Percentiles rank a stretch among this genome's conserved stretches.
These are phyloP conservation scores for Azemiops feae DNA, from an alignment of 2,113 vertebrate species.

Conservation along the genomic window DNA sequence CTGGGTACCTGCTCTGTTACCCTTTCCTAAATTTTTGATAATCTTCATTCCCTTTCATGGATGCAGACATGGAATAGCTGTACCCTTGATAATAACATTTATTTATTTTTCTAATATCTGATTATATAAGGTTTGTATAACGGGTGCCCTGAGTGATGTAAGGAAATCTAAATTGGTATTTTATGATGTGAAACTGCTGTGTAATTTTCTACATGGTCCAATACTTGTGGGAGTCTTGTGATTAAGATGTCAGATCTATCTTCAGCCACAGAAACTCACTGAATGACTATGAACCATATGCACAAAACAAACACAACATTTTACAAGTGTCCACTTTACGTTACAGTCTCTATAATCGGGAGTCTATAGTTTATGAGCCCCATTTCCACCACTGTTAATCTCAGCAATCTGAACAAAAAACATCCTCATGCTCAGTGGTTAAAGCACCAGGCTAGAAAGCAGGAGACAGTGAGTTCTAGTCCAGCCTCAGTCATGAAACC, in stretches of 20 bases:
- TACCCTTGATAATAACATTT: neutral
- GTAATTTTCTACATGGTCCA: neutral
- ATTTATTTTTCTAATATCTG: neutral
- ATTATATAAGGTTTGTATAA: neutral
- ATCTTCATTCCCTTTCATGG: neutral
- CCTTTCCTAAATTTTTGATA: neutral
- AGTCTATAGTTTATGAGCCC: neutral
- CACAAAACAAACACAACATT: too few species aligned
- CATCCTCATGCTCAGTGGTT: too few species aligned
- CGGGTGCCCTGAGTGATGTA: neutral
- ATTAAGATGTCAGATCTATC: neutral
- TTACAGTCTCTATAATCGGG: neutral
- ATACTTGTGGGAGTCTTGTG: neutral
- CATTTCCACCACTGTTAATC: neutral
- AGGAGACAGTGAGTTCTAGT: too few species aligned
- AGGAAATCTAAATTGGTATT: neutral
- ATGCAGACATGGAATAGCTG: neutral
- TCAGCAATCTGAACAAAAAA: too few species aligned
- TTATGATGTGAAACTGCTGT: neutral
- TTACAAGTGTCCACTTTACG: too few species aligned
- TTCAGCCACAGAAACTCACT: neutral
- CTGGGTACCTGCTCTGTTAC: neutral
- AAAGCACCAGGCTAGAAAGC: too few species aligned
- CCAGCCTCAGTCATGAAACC: too few species aligned
- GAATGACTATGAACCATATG: too few species aligned